These are phyloP conservation scores for Monopis laevigella DNA, from an alignment of 2,888 invertebrate species.

Conservation along the genomic window DNA sequence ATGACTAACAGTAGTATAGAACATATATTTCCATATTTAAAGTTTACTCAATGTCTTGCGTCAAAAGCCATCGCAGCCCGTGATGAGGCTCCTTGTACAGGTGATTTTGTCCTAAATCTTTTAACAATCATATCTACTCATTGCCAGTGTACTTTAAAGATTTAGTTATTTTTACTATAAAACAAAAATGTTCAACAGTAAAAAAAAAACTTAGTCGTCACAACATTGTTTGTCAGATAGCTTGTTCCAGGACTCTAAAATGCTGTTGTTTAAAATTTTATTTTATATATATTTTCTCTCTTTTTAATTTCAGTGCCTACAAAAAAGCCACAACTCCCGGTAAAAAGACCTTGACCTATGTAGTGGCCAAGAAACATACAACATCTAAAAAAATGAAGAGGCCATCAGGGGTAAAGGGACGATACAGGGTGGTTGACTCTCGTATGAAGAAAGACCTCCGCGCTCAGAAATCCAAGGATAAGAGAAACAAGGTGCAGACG, in stretches of 20 bases:
- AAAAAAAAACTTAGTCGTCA: too few species aligned
- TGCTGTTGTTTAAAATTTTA: neutral
- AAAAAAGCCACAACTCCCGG: slow-evolving; percentile 87
- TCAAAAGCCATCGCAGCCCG: too few species aligned
- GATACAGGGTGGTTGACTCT: slow-evolving; percentile 94
- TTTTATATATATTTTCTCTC: too few species aligned
- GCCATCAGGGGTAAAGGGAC: slow-evolving; percentile 90
- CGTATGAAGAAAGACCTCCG: slow-evolving; percentile 95
- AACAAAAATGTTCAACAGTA: too few species aligned
- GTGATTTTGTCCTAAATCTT: too few species aligned
- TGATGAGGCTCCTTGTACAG: too few species aligned
- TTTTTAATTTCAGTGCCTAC: slow-evolving; percentile 76
- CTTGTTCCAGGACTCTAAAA: neutral
- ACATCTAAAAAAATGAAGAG: slow-evolving; percentile 79
- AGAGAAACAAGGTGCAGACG: slow-evolving; percentile 61
- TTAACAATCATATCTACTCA: too few species aligned
- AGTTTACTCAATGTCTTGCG: too few species aligned
- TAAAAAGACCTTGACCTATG: slow-evolving; percentile 91
- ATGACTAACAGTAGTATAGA: too few species aligned
- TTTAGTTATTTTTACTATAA: too few species aligned
- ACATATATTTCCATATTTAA: too few species aligned
- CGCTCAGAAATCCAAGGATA: slow-evolving; percentile 71
- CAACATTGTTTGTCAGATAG: neutral
- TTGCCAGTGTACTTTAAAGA: too few species aligned
- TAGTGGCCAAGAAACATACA: slow-evolving; percentile 90